Base-by-base conservation (phyloP, 2,797 vertebrate species). In the Hypotaenidia okinawae region DNA sequence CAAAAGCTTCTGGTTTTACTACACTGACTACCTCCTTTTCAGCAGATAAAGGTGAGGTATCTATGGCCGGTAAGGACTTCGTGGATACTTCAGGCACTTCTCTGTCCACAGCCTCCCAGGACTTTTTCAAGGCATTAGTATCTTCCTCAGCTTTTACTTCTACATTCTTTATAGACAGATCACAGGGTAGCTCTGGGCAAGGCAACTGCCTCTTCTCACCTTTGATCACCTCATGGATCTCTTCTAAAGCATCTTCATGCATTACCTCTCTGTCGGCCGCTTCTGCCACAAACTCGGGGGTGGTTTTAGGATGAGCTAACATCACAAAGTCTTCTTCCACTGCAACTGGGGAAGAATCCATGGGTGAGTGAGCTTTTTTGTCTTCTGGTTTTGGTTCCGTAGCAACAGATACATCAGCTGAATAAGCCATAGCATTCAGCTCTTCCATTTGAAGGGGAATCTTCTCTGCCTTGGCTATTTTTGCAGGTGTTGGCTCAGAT, bases 391-490 rank as follows among this genome's bases (percentile, higher is more conserved):
- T 95, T 88, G 94, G 96, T 89, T 97, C 97, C 72, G 90, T 86
- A 88, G 96, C 95, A 96, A 95, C 78, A 93, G 96, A 70, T 33
- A 81, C 59, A 81, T 97, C 95, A 83, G 95, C 76, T 78, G 97
- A 92, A 72, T 94, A 97, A 63, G 82, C 35, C 61, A 90, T 22
- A 92, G 95, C 73, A 72, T 55, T 75, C 63, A 98, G 85, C 39
- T 97, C 97, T 89, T 98, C 97, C 97, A 98, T 97, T 24, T 98
- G 97, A 84, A 98, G 94, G 87, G 97, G 89, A 79, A 97, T 96
- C 93, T 98, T 98, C 90, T 97, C 97, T 45, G 95, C 93, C 80
- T 94, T 96, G 59, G 66, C 70, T 84, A 41, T 75, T 74, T 97
- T 94, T 77, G 93, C 10, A 81, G 95, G 84, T 55, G 92, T 72